Evolutionary conservation across 2,113 vertebrate genomes (phyloP), one percentile per base, ranked within the genome.

Genomic region (Rattus rattus): DNA sequence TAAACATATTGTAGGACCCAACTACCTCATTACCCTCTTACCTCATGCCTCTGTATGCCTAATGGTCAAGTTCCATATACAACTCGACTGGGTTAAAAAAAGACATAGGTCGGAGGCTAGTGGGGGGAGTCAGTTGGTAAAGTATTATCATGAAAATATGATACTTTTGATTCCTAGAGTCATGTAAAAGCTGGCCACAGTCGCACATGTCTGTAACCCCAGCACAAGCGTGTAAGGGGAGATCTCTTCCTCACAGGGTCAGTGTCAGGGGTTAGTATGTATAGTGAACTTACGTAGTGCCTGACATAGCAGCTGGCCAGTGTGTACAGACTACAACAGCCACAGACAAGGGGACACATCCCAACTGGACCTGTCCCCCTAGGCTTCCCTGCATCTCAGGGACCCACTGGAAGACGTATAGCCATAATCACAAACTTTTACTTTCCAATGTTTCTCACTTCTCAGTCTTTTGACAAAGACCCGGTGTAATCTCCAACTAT

Each of bases 371-470:
- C 30, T 54, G 22, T 67, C 20, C 12, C 24, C 52, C 14, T 90
- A 70, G 86, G 39, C 33, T 52, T 87, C 70, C 47, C 73, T 52
- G 8, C 11, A 59, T 63, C 26, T 47, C 6, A 30, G 12, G 20
- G 72, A 47, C 17, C 49, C 30, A 85, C 5, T 56, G 77, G 33
- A 47, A 85, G 4, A 39, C 20, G 76, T 17, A 75, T 28, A 9
- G 3, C 16, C 24, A 24, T 24, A 76, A 52, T 88, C 36, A 59
- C 52, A 92, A 81, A 86, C 59, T 91, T 94, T 92, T 93, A 90
- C 61, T 49, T 47, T 47, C 83, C 28, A 67, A 65, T 0, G 33
- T 33, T 49, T 39, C 12, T 86, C 43, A 47, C 83, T 22, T 86
- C 39, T 33, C 43, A 20, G n/a, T 39, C 13, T 59, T 83, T 59